phyloP scores from a whole-genome alignment of 2,888 invertebrate genomes.

The Lepidochitona cinerea region DNA sequence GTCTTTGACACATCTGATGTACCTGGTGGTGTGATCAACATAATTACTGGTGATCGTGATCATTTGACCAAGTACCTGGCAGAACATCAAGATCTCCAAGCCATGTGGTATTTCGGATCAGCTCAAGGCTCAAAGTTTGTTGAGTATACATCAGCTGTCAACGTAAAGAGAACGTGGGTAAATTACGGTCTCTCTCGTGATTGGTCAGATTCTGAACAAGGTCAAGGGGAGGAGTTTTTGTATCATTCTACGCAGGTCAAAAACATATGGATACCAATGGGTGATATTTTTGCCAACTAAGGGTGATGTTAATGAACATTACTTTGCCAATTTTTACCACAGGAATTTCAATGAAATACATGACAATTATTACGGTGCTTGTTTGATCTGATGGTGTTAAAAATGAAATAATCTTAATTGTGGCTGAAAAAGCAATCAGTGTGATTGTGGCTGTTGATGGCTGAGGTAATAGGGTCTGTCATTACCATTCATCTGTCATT shows the following conservation, averaged over 20 bases:
- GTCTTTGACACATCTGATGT: conserved; percentile 72
- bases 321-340: too few relatives aligned
- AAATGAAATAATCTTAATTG: too few relatives aligned
- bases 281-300: conserved; percentile 72
- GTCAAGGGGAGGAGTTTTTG: conserved; percentile 70
- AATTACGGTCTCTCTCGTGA: conserved; percentile 66
- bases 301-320: too few relatives aligned
- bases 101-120: conserved; percentile 70
- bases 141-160: conserved; percentile 69
- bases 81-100: conserved; percentile 70
- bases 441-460: too few relatives aligned
- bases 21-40: conserved; percentile 72
- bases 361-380: too few relatives aligned
- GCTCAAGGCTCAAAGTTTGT: conserved; percentile 69
- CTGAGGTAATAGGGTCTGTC: too few relatives aligned
- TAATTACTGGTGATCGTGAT: conserved; percentile 69
- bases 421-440: too few relatives aligned
- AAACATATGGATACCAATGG: conserved; percentile 72
- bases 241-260: conserved; percentile 70
- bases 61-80: conserved; percentile 68
- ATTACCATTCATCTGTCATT: too few relatives aligned
- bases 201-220: conserved; percentile 62
- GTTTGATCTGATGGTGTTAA: too few relatives aligned
- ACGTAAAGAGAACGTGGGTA: conserved; percentile 71
- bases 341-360: too few relatives aligned